These are phyloP conservation scores for Pristionchus fissidentatus DNA, from an alignment of 2,888 invertebrate species.

Conservation along the genomic window DNA sequence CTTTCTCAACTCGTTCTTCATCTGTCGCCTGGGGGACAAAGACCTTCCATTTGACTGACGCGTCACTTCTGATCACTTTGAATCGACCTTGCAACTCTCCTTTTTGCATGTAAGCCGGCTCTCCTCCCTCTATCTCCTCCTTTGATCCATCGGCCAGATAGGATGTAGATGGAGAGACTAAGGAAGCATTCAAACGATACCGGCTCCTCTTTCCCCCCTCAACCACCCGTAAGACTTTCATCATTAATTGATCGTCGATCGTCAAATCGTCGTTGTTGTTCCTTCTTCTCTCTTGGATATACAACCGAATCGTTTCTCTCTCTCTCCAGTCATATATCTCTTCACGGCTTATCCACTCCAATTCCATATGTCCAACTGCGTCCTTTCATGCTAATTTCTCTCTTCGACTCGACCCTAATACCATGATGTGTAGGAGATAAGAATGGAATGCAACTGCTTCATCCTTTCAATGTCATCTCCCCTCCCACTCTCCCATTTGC, in stretches of 20 bases:
- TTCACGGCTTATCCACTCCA: conserved; percentile 46
- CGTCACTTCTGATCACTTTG: conserved; percentile 36
- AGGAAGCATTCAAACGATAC: conserved; percentile 41
- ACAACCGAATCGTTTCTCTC: neutral
- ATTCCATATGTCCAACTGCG: conserved; percentile 41
- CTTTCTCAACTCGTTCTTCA: conserved; percentile 27
- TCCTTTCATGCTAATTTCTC: conserved; percentile 46
- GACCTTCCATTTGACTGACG: conserved; percentile 5
- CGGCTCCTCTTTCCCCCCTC: neutral
- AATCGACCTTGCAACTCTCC: conserved; percentile 30
- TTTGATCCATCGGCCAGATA: conserved; percentile 38
- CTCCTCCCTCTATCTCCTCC: conserved; percentile 25
- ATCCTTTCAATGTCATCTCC: conserved; percentile 41
- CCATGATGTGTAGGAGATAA: conserved; percentile 25
- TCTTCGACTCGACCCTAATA: conserved; percentile 48
- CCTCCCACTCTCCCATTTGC: conserved; percentile 6
- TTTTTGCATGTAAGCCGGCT: conserved; percentile 44
- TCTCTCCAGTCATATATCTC: conserved; percentile 17
- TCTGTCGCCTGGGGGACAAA: conserved; percentile 9
- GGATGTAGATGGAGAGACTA: conserved; percentile 23
- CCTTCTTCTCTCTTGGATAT: neutral
- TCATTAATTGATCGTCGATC: conserved; percentile 30
- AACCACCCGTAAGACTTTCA: neutral
- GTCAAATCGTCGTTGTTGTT: conserved; percentile 37
- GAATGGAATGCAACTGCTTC: conserved; percentile 44